Percentiles rank a stretch among this genome's conserved stretches.
phyloP scores from a whole-genome alignment of 2,797 vertebrate genomes.

The Myotis pilosus region DNA sequence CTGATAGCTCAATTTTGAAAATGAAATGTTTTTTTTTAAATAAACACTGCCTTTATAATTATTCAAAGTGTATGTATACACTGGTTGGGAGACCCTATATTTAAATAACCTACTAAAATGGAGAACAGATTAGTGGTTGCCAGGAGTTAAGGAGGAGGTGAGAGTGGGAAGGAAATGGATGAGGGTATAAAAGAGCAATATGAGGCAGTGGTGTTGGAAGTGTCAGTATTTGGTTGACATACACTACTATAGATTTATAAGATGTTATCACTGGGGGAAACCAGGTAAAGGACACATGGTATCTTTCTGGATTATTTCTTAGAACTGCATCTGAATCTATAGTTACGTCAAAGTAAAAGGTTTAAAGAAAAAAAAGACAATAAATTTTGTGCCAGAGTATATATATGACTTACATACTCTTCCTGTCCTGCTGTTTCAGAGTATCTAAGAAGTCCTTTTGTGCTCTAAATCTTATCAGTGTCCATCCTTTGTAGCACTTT shows the following conservation, averaged over 20 bases:
- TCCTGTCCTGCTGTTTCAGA: background rate
- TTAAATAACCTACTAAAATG: background rate
- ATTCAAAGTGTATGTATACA: background rate
- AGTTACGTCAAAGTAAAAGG: background rate
- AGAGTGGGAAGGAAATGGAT: background rate
- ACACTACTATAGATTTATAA: background rate
- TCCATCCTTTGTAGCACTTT: background rate
- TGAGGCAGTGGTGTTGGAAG: background rate
- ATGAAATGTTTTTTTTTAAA: background rate
- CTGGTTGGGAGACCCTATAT: background rate
- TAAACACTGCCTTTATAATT: background rate
- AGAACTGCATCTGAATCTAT: background rate
- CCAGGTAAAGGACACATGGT: background rate
- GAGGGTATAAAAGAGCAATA: background rate
- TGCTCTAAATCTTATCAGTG: background rate
- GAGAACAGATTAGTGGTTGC: background rate
- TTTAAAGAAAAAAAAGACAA: background rate
- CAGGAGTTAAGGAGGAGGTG: background rate
- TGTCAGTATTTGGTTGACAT: background rate
- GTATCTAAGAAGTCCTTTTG: background rate
- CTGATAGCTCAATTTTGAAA: background rate
- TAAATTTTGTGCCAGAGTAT: background rate
- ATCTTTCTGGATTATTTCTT: background rate
- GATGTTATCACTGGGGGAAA: background rate
- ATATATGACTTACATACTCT: background rate